Evolutionary conservation across 2,888 invertebrate genomes (phyloP).

Genomic region (Polia nebulosa): DNA sequence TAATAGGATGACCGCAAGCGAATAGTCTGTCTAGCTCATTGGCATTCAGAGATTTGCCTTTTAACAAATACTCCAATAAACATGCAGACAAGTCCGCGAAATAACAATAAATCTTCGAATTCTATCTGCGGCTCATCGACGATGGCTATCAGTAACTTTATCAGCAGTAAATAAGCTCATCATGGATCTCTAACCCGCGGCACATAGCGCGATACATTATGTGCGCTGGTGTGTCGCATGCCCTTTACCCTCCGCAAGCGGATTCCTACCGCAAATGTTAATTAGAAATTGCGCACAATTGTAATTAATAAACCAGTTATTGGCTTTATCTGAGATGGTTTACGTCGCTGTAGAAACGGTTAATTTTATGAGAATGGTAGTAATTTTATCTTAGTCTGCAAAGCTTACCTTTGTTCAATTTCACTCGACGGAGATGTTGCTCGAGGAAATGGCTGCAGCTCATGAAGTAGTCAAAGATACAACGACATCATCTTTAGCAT

Average conservation of each 20-base stretch:
- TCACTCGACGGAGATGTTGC: no score
- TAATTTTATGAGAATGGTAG: neutral
- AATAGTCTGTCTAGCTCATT: neutral
- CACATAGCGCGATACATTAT: neutral
- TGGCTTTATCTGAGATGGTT: neutral
- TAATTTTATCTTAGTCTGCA: neutral
- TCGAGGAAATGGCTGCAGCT: no score
- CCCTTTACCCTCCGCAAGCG: conserved; percentile 32
- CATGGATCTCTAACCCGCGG: conserved; percentile 18
- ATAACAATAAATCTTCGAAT: conserved; percentile 27
- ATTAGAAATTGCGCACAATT: conserved; percentile 46
- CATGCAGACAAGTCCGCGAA: conserved; percentile 5
- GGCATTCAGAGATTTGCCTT: neutral
- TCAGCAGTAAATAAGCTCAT: conserved; percentile 42
- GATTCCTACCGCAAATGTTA: conserved; percentile 39
- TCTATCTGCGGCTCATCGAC: conserved; percentile 9
- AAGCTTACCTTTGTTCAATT: neutral
- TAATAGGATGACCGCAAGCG: neutral
- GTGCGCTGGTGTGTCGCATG: conserved; percentile 42
- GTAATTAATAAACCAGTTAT: conserved; percentile 50
- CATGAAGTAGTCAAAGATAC: no score
- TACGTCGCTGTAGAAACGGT: neutral
- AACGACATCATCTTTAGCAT: no score
- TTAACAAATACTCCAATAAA: conserved; percentile 16
- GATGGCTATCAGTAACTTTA: conserved; percentile 58